Percentiles rank a stretch among this genome's conserved stretches.
These are phyloP conservation scores for Hypsibius dujardini DNA, from an alignment of 1,140 invertebrate genomes.

Conservation along the genomic window DNA sequence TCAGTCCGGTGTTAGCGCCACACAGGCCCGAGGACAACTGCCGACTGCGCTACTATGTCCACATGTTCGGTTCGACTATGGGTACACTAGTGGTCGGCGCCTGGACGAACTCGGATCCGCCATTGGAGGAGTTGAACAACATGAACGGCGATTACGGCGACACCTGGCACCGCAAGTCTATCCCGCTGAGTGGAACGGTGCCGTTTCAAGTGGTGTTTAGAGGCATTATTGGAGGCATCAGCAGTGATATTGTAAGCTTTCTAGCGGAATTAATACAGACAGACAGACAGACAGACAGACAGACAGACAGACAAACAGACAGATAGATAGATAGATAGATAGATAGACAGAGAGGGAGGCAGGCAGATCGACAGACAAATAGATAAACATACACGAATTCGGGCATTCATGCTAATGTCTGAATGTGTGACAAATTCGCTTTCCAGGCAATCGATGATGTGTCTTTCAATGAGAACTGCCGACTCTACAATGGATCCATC, in stretches of 20 bases:
- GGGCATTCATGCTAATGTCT: background rate
- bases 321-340: too few species aligned
- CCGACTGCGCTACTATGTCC: background rate
- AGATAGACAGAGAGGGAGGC: too few species aligned
- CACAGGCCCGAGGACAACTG: background rate
- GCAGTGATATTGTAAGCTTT: constrained; percentile 2
- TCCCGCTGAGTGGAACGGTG: background rate
- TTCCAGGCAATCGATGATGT: constrained; percentile 4
- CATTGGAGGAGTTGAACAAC: background rate
- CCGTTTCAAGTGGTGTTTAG: background rate
- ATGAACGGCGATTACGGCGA: background rate
- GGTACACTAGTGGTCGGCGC: background rate
- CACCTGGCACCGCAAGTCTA: background rate
- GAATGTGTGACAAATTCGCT: background rate
- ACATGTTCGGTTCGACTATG: background rate
- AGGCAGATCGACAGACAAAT: too few species aligned
- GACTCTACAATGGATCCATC: background rate
- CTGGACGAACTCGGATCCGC: background rate
- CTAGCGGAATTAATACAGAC: too few species aligned
- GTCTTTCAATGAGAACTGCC: background rate
- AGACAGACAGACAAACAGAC: too few species aligned
- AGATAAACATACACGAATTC: too few species aligned
- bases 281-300: too few species aligned
- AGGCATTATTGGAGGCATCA: background rate
- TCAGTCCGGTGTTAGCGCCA: background rate